Base-by-base conservation (phyloP, 2,113 vertebrate species). In the Brachirus orientalis region DNA sequence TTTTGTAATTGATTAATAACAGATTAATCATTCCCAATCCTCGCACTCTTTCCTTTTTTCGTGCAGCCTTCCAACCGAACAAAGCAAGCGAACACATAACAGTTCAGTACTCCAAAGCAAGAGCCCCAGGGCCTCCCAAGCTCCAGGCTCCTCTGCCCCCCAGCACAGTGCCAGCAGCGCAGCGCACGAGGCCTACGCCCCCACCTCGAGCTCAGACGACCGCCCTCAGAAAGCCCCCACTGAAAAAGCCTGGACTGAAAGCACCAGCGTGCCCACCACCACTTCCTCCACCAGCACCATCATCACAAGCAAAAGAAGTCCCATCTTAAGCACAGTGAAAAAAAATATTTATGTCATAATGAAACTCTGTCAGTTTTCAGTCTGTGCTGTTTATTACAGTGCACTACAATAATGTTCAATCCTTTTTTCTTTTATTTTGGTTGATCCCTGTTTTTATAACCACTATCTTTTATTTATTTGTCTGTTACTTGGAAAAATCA, bases 261-360 rank as follows among this genome's bases (percentile, higher is more conserved):
- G 82, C 87, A 9, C 93, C 93, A 19, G 91, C 69, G 6, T 85
- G 88, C 43, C 92, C 92, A 10, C 93, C 93, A 12, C 93, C 93
- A 0, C 91, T 86, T 45, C 93, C 93, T 17, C 93, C 93, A 0
- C 89, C 79, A 1, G 50, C 83, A 13, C 74, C 89, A 33, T n/a
- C n/a, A 1, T 54, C 82, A 11, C 75, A 88, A 35, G 37, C 47
- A 4, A 92, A 92, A 57, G 53, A 73, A 35, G 72, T 91, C 51
- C 78, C 88, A 1, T 82, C 83, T 54, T 1, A 72, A 46, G 79
- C 64, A 0, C 83, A 88, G 62, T 88, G 79, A 85, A 44, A 38
- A 62, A 41, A n/a, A 6, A 53, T 1, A 20, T 16, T 28, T 28
- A n/a, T n/a, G n/a, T 28, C 28, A 28, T 28, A 6, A 28, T 28